Base-by-base conservation (phyloP, 2,888 invertebrate genomes). In the Pristionchus mayeri region DNA sequence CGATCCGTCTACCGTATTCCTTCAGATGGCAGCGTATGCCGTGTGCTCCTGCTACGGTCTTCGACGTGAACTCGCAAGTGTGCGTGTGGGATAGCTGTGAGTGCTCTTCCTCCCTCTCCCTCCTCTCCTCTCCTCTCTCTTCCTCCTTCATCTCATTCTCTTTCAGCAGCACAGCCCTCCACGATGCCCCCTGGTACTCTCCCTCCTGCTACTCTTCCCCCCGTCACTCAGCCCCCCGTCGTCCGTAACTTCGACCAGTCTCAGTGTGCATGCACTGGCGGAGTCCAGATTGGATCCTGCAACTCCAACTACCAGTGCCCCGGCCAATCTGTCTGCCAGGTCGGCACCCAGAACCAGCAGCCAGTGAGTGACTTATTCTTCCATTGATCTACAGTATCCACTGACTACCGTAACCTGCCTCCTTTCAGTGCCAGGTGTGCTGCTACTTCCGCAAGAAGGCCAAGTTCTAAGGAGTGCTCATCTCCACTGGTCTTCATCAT, bases 241-340 rank as follows among this genome's bases (percentile, higher is more conserved):
- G 67, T 75, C 40, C 75, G 75, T 24, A 80, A 63, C 81, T 82
- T 52, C 48, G 81, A 82, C n/a, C 81, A 82, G 81, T 34, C 87
- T 37, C 88, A 88, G 84, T 91, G 91, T 86, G 86, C 86, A 78
- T 92, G 92, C 87, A 91, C 90, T 81, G 92, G 92, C 57, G 92
- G 92, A 86, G 91, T 82, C 24, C 81, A 82, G 48, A 92, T 92
- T 87, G 92, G 92, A 40, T 88, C 89, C 40, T 92, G 92, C 88
- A 91, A 91, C 85, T 86, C 88, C 78, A 91, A 91, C 88, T 92
- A 90, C 88, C 92, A 92, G 85, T 92, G 92, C 86, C 92, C 92
- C 79, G 92, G 92, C 79, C 91, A 91, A 86, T 91, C 91, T 40
- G 91, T 92, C 80, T 92, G 92, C 88, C 92, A 92, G 85, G 90